Percentiles rank a stretch among this genome's conserved stretches.
Evolutionary conservation across 2,113 vertebrate species (phyloP).

Genomic region (Seriola rivoliana): DNA sequence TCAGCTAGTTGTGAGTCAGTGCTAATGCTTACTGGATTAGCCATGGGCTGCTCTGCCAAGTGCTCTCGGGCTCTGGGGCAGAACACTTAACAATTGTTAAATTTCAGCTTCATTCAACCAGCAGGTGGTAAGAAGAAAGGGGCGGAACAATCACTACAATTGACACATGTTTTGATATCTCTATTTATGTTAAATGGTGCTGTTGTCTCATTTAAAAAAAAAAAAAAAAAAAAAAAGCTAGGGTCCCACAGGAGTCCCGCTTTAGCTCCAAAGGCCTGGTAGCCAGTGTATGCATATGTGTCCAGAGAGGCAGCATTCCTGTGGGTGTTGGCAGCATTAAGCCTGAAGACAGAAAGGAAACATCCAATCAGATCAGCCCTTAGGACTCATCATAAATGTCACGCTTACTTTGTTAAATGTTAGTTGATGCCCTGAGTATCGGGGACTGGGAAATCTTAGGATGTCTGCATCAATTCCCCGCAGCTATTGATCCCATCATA

Average conservation of each 20-base stretch:
- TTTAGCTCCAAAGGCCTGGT: constrained; percentile 19
- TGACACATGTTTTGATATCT: constrained; percentile 53
- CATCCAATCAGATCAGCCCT: constrained; percentile 36
- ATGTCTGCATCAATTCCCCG: constrained; percentile 14
- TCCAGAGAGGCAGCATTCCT: constrained; percentile 52
- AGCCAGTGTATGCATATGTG: neutral
- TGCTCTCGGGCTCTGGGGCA: constrained; percentile 57
- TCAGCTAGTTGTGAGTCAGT: constrained; percentile 66
- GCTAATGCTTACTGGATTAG: constrained; percentile 71
- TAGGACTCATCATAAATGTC: constrained; percentile 52
- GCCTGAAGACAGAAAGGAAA: constrained; percentile 15
- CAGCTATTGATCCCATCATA: constrained; percentile 23
- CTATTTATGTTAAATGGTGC: constrained; percentile 12
- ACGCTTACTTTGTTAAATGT: constrained; percentile 56
- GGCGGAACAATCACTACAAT: constrained; percentile 24
- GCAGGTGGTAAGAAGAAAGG: constrained; percentile 58
- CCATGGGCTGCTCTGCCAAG: constrained; percentile 63
- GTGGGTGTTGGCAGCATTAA: constrained; percentile 52
- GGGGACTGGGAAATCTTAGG: constrained; percentile 20
- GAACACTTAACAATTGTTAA: constrained; percentile 69
- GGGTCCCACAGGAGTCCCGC: constrained; percentile 6
- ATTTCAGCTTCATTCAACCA: constrained; percentile 60
- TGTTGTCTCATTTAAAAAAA: neutral
- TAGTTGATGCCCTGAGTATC: constrained; percentile 38
- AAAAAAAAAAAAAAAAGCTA: neutral